Base-by-base conservation (phyloP, 2,797 vertebrate genomes). In the Echeneis naucrates region DNA sequence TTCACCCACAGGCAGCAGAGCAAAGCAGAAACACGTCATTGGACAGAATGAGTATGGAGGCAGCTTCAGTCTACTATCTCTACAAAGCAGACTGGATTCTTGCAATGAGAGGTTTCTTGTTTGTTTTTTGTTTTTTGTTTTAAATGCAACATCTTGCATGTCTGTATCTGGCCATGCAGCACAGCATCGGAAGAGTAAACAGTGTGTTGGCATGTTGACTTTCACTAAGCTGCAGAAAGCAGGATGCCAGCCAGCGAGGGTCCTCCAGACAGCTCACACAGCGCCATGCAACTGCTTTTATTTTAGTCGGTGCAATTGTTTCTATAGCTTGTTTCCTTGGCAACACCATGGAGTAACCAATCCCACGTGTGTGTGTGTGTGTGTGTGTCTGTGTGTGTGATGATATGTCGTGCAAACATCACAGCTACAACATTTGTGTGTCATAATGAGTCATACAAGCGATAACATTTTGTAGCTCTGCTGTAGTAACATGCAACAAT, bases 161-260 rank as follows among this genome's bases (percentile, higher is more conserved):
- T 69, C 75, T 47, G 80, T n/a, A n/a, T 68, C 79, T 52, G 61
- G 73, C 87, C 81, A 80, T 81, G 87, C 83, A 81, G 61, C 61
- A 24, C 75, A 71, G 75, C 74, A 70, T 54, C 59, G 74, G 71
- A 27, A 56, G 63, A 72, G 62, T 58, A 81, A 68, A 60, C 81
- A 65, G 54, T 40, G 67, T 71, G 83, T 70, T 68, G 78, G 81
- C 70, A 77, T 77, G 78, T 84, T 77, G 75, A 82, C 78, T 90
- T 63, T 54, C 16, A 75, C 67, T 64, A 67, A 72, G 71, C 73
- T 60, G 83, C 79, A 87, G 66, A 63, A 87, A 89, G 87, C 87
- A 75, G 82, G 78, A 83, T n/a, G 76, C 32, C 84, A 83, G 86
- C 66, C 76, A 85, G 83, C 59, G 12, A 60, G 77, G 37, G 78